Evolutionary conservation across 2,113 vertebrate species (phyloP).

Genomic region (Clarias gariepinus): DNA sequence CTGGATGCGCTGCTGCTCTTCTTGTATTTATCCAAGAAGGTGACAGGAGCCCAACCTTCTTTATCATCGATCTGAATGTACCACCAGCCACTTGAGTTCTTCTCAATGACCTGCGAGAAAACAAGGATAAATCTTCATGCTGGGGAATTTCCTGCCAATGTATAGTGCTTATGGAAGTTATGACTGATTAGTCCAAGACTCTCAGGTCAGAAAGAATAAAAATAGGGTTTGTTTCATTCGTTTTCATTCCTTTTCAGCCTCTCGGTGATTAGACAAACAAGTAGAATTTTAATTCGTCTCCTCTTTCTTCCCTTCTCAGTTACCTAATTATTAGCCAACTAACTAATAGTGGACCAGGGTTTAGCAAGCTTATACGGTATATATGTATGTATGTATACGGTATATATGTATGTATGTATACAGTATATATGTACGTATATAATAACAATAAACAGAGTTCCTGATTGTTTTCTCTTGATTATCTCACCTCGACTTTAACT

Average conservation of each 20-base stretch:
- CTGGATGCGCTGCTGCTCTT: constrained; percentile 90
- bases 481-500: constrained; percentile 91
- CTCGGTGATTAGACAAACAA: no score
- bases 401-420: no score
- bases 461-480: not conserved
- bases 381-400: no score
- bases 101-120: constrained; percentile 87
- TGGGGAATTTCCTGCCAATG: not conserved
- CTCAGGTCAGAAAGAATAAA: no score
- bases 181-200: not conserved
- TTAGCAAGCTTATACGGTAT: no score
- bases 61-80: constrained; percentile 98
- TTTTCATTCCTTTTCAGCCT: no score
- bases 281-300: no score
- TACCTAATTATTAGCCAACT: no score
- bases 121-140: not conserved
- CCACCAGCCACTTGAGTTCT: constrained; percentile 97
- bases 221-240: no score
- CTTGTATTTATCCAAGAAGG: constrained; percentile 97
- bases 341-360: no score
- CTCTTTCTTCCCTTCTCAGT: no score
- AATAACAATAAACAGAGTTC: not conserved
- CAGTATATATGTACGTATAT: no score
- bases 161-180: not conserved
- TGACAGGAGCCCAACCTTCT: constrained; percentile 96